These are phyloP conservation scores for Protula sp. DNA, from an alignment of 2,888 invertebrate genomes.

Conservation along the genomic window DNA sequence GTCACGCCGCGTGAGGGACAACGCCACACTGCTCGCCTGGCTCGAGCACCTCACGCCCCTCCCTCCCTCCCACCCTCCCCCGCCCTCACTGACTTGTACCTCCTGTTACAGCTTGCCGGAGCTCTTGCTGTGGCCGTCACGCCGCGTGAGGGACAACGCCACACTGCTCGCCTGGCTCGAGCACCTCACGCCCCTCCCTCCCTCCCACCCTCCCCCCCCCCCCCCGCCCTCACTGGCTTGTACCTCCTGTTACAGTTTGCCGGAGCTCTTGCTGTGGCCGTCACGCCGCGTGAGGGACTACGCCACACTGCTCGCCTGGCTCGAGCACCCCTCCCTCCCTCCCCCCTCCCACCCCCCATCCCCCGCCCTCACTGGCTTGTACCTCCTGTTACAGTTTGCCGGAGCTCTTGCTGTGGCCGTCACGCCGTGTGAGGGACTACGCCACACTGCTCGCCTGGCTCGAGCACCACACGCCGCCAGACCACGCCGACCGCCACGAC, in stretches of 20 bases:
- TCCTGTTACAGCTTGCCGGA: conserved; percentile 52
- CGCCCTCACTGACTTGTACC: no score
- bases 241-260: conserved; percentile 50
- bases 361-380: no score
- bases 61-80: no score
- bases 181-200: conserved; percentile 43
- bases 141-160: conserved; percentile 43
- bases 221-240: no score
- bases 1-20: conserved; percentile 39
- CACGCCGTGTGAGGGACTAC: conserved; percentile 41
- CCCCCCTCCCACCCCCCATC: no score
- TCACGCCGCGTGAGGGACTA: conserved; percentile 41
- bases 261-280: conserved; percentile 53
- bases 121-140: conserved; percentile 50
- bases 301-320: conserved; percentile 43
- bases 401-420: conserved; percentile 53
- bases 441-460: conserved; percentile 46
- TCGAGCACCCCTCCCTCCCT: no score
- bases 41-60: conserved; percentile 45
- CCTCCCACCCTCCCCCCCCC: no score
- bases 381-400: conserved; percentile 50
- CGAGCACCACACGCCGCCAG: conserved; percentile 40
- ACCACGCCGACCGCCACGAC: conserved; percentile 45
- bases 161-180: conserved; percentile 45
- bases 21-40: conserved; percentile 43